Base-by-base conservation (phyloP, 1,140 invertebrate genomes). In the Mactra quadrangularis region DNA sequence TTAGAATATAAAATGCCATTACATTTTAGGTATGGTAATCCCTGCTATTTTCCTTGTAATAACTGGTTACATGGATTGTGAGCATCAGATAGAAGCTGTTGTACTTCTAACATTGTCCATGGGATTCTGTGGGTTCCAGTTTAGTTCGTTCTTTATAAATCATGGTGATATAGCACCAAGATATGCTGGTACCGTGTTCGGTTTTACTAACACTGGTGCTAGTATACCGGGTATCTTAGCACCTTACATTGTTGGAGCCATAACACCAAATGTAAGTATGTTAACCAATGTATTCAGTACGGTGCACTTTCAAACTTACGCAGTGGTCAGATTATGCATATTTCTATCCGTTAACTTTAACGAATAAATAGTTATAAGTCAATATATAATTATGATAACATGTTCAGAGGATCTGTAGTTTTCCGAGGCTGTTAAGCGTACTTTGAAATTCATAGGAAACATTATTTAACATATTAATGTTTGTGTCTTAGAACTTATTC, bases 221-320 rank as follows among this genome's bases (percentile, higher is more conserved):
- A 97, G 97, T 1, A 91, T 98, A 72, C 96, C 97, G 22, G 97
- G 97, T 25, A 97, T 98, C 79, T 91, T 98, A 1, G 96, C 96
- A 88, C 97, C 97, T 0, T 94, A 95, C 19, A 92, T 97, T 13
- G 96, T 96, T 3, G 96, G 96, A 17, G 95, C 95, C 57, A 95
- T 98, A 41, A 96, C 97, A 1, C 78, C 74, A 47, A 85, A 91
- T 77, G 92, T 92, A 86, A 85, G 89, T 89, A 47, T 7, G 11
- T 19, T 31, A 38, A 29, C 3, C 17, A 55, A 17, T n/a, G 2
- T n/a, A n/a, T 31, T 31, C 25, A 6, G 15, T n/a, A n/a, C n/a
- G n/a, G n/a, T n/a, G n/a, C n/a, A n/a, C n/a, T n/a, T 13, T 53
- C 17, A 29, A 17, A 1, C n/a, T 27, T 31, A 50, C 1, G 1